Base-by-base conservation (phyloP, 2,797 vertebrate genomes). In the Galagoides demidoff region DNA sequence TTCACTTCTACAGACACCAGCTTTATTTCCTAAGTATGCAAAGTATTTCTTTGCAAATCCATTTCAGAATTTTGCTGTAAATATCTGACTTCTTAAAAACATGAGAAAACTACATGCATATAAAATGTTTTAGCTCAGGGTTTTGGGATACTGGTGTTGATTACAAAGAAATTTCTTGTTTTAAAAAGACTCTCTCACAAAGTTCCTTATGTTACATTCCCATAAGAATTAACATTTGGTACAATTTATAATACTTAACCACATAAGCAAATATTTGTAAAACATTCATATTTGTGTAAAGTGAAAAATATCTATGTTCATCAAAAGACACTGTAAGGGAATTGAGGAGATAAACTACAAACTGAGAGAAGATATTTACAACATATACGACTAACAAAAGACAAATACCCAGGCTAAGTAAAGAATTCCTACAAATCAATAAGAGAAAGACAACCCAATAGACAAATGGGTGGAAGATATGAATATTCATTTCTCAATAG, bases 401-500 rank as follows among this genome's bases (percentile, higher is more conserved):
- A 92, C 25, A 16, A 55, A 85, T 92, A 74, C 63, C 52, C 66
- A 87, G 61, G 57, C 57, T 71, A 78, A 84, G 79, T 61, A 85
- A 96, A 82, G 85, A 90, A 84, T 89, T 68, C 37, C 63, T 95
- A 55, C 76, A 87, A 92, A 85, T 93, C 95, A 82, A 49, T 88
- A 70, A 70, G 37, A 73, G 83, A 95, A 88, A 89, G 73, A 95
- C 74, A 92, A 68, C 14, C 3, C 29, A 64, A 13, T 52, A 85
- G 39, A 95, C 71, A 94, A 88, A 95, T 95, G 78, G 88, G 63
- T 43, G 27, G 78, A 89, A 81, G 45, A 91, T 84, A 63, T 73
- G 59, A 94, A 92, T 95, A 93, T 79, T 94, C 63, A 97, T 93
- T 95, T 95, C 85, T 90, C 85, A 85, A 31, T 73, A 85, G 92